Evolutionary conservation across 30 jellyfish, hydroid and myxozoan genomes (phyloP).

Genomic region (Turritopsis dohrnii): DNA sequence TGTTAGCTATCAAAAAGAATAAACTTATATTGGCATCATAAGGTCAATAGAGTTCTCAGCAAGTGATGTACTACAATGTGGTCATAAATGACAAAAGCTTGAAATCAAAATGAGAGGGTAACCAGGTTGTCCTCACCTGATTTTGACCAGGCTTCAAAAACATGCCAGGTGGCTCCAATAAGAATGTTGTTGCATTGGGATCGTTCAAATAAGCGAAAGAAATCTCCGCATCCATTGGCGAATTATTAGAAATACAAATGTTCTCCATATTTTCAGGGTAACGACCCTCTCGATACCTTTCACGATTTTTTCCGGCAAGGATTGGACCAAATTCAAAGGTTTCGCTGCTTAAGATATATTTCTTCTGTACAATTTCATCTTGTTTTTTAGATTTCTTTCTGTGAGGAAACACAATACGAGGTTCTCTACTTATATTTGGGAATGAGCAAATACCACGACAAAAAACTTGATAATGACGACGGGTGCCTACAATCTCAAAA

Average conservation of each 20-base stretch:
- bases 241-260: slow-evolving; percentile 67
- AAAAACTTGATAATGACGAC: slow-evolving; percentile 77
- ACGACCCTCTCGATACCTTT: slow-evolving; percentile 90
- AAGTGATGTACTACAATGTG: too few relatives aligned
- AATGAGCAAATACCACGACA: slow-evolving; percentile 94
- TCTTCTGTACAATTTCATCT: slow-evolving; percentile 76
- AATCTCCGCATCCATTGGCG: slow-evolving; percentile 86
- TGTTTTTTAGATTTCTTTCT: slow-evolving; percentile 76
- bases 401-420: slow-evolving; percentile 89
- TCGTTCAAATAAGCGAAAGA: slow-evolving; percentile 70
- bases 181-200: slow-evolving; percentile 85
- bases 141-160: slow-evolving; percentile 71
- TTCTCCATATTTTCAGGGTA: slow-evolving; percentile 96
- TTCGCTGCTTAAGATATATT: slow-evolving; percentile 62
- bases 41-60: too few relatives aligned
- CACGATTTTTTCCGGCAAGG: slow-evolving; percentile 96
- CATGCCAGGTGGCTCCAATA: slow-evolving; percentile 63
- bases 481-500: slow-evolving; percentile 89
- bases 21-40: too few relatives aligned
- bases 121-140: slow-evolving; percentile 52
- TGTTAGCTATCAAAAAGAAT: too few relatives aligned
- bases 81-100: too few relatives aligned
- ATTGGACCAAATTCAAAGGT: slow-evolving; percentile 89
- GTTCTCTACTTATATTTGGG: slow-evolving; percentile 92
- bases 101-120: too few relatives aligned